Base-by-base conservation (phyloP, 2,888 invertebrate species). In the Dermolepida albohirtum region DNA sequence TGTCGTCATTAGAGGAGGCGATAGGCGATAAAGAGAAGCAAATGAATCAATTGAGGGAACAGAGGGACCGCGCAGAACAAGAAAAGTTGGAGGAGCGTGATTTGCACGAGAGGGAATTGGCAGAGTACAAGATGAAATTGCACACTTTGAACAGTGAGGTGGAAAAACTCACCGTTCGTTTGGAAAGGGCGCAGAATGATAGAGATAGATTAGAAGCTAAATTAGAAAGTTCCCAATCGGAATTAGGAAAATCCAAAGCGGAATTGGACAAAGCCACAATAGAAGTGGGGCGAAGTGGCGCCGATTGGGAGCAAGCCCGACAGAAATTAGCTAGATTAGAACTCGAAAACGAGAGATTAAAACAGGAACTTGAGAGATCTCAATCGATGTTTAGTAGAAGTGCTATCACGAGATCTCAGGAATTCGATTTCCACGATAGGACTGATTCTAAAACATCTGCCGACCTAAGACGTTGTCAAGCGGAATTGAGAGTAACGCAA, bases 21-120 rank as follows among this genome's bases (percentile, higher is more conserved):
- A 94, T 98, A 76, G 92, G 93, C 57, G 98, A 98, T 81, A 97
- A 97, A 85, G 98, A 98, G 79, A 96, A 96, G 82, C 98, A 98
- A 86, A 97, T 99, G 86, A 91, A 93, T 75, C 97, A 96, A 81
- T 85, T 97, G 71, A 86, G 95, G 75, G 97, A 98, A 80, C 97
- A 98, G 81, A 88, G 97, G 79, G 97, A 98, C 79, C 89, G 97
- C 75, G 95, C 96, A 47, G 97, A 98, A 84, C 93, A 95, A 75
- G 98, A 98, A 79, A 94, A 97, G 80, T 93, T 95, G 75, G 98
- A 98, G 84, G 98, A 98, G 83, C 88, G 97, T 72, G 97, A 97
- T 78, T 86, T 95, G 14, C 95, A 96, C 80, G 95, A 96, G 82
- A 89, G 96, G 76, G 95, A 96, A 82, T 90, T 96, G 77, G 95